These are phyloP conservation scores for Nettapus auritus DNA, from an alignment of 2,113 vertebrate genomes.

Conservation along the genomic window DNA sequence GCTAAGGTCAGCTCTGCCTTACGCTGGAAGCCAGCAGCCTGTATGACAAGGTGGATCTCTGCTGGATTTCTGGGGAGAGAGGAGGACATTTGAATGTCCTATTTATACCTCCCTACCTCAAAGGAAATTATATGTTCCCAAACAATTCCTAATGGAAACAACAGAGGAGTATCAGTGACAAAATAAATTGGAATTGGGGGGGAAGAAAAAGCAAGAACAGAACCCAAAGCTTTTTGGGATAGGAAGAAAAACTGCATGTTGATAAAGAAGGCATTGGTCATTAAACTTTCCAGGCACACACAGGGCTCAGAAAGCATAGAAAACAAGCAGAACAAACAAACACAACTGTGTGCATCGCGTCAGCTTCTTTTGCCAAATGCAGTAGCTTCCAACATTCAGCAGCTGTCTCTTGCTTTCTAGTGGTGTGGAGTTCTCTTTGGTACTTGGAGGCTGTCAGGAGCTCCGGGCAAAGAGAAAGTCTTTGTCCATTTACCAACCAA, in stretches of 20 bases:
- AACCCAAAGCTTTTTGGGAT: slow-evolving; percentile 48
- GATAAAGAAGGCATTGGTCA: slow-evolving; percentile 54
- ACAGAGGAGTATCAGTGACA: background rate
- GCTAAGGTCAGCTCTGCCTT: slow-evolving; percentile 21
- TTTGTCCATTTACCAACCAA: slow-evolving; percentile 67
- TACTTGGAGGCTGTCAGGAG: slow-evolving; percentile 68
- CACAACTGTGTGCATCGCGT: slow-evolving; percentile 66
- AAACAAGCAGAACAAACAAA: slow-evolving; percentile 73
- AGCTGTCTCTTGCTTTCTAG: slow-evolving; percentile 73
- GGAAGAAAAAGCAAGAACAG: slow-evolving; percentile 48
- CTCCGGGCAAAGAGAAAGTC: slow-evolving; percentile 71
- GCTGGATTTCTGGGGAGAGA: background rate
- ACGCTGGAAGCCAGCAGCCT: background rate
- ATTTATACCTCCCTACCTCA: background rate
- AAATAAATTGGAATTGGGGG: slow-evolving; percentile 16
- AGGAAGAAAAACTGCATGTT: slow-evolving; percentile 65
- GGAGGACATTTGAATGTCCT: background rate
- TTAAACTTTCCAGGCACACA: slow-evolving; percentile 69
- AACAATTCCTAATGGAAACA: slow-evolving; percentile 1
- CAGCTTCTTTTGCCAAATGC: slow-evolving; percentile 74
- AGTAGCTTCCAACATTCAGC: slow-evolving; percentile 72
- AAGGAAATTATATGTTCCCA: background rate
- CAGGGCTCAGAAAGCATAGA: slow-evolving; percentile 68
- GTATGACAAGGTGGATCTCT: background rate
- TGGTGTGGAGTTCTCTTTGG: slow-evolving; percentile 68